phyloP scores from a whole-genome alignment of 2,888 invertebrate species.

The Parnassius apollo region DNA sequence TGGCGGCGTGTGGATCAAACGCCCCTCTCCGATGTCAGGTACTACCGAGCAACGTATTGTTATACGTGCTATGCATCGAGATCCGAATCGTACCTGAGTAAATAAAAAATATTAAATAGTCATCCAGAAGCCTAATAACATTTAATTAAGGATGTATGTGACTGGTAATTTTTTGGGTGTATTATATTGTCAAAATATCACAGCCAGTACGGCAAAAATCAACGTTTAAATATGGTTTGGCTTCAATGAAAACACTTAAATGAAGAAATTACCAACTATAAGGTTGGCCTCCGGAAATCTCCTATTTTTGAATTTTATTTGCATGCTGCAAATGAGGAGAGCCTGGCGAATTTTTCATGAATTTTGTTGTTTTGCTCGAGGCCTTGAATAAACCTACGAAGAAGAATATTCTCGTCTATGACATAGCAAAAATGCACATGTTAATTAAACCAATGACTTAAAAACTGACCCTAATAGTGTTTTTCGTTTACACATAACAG shows the following conservation, averaged over 20 bases:
- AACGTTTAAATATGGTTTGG: neutral
- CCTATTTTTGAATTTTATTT: constrained; percentile 76
- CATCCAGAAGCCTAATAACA: too few species aligned
- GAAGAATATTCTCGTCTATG: constrained; percentile 50
- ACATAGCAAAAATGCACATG: constrained; percentile 26
- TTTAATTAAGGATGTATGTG: too few species aligned
- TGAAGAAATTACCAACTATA: constrained; percentile 48
- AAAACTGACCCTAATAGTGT: too few species aligned
- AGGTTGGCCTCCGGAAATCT: constrained; percentile 49
- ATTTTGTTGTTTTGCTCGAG: constrained; percentile 66
- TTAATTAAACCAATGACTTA: too few species aligned
- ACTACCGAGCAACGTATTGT: constrained; percentile 63
- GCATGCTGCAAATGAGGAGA: constrained; percentile 76
- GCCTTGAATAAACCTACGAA: constrained; percentile 75
- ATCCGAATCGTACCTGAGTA: constrained; percentile 58
- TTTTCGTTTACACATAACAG: too few species aligned
- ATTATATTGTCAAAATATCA: too few species aligned
- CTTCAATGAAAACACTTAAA: constrained; percentile 38
- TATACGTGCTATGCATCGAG: constrained; percentile 76
- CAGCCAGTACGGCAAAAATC: too few species aligned
- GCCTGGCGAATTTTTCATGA: constrained; percentile 71
- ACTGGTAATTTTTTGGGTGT: too few species aligned
- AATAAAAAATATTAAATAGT: too few species aligned
- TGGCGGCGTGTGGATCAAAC: constrained; percentile 48
- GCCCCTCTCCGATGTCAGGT: constrained; percentile 69